phyloP scores from a whole-genome alignment of 2,888 invertebrate species.

The Hemaris fuciformis region DNA sequence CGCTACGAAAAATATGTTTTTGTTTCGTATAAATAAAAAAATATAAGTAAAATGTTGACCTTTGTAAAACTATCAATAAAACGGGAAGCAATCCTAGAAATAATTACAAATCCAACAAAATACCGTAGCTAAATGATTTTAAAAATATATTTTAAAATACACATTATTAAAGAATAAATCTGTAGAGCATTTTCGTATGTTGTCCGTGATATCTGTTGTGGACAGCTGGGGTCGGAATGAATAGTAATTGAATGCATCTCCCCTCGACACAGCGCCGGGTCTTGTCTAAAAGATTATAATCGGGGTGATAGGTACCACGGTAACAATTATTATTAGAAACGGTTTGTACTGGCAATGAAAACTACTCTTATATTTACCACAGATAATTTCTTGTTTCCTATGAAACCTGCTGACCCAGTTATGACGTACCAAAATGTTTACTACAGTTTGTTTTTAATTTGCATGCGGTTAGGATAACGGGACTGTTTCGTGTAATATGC shows the following conservation, averaged over 20 bases:
- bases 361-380: neutral
- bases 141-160: too few relatives aligned
- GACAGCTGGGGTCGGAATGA: slow-evolving; percentile 49
- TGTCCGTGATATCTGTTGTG: slow-evolving; percentile 32
- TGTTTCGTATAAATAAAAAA: too few relatives aligned
- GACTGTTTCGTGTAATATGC: neutral
- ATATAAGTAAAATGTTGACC: too few relatives aligned
- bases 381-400: neutral
- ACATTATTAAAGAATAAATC: too few relatives aligned
- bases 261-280: slow-evolving; percentile 51
- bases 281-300: slow-evolving; percentile 68
- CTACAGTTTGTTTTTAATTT: neutral
- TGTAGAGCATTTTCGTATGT: slow-evolving; percentile 31
- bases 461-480: neutral
- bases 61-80: too few relatives aligned
- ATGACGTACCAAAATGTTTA: neutral
- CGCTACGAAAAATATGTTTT: too few relatives aligned
- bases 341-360: neutral
- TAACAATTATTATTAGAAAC: slow-evolving; percentile 31
- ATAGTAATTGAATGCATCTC: slow-evolving; percentile 54
- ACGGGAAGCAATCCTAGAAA: too few relatives aligned
- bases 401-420: neutral
- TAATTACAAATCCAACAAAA: too few relatives aligned
- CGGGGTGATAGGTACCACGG: slow-evolving; percentile 41
- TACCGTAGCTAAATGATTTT: too few relatives aligned